Conservation (phyloP, 2,113 vertebrate species). For the Tenebrosternarchus preto region DNA sequence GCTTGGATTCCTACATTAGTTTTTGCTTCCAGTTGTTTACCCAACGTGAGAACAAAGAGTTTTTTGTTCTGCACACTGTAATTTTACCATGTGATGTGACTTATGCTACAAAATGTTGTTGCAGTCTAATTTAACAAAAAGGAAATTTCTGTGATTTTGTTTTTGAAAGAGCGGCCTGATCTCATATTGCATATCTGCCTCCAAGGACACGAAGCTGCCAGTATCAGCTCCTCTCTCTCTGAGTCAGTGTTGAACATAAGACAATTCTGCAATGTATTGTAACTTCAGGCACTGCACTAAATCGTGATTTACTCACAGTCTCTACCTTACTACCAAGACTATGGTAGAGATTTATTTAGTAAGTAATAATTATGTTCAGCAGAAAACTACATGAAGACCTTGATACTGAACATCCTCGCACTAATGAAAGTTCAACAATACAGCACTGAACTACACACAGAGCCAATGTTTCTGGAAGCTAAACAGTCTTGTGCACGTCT, state of each 20-base stretch:
- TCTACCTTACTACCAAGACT: background rate
- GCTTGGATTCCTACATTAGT: background rate
- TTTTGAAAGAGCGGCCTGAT: background rate
- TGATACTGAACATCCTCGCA: background rate
- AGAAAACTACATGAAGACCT: background rate
- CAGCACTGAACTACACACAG: background rate
- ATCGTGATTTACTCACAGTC: background rate
- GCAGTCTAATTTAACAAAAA: background rate
- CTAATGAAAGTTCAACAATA: background rate
- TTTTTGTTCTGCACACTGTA: background rate
- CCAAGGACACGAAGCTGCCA: background rate
- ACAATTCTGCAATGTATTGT: background rate
- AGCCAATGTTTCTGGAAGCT: background rate
- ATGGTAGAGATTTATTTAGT: background rate
- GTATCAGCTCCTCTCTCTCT: background rate
- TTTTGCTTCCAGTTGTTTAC: background rate
- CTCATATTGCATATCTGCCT: background rate
- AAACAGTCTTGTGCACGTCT: no score
- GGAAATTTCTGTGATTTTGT: background rate
- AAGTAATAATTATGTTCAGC: background rate
- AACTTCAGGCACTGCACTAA: background rate
- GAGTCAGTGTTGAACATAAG: slow-evolving; percentile 9
- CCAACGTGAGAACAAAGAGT: no score
- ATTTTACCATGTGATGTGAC: background rate
- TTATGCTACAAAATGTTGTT: background rate